Conservation (phyloP, 1,140 invertebrate species). For the Scylla paramamosain region DNA sequence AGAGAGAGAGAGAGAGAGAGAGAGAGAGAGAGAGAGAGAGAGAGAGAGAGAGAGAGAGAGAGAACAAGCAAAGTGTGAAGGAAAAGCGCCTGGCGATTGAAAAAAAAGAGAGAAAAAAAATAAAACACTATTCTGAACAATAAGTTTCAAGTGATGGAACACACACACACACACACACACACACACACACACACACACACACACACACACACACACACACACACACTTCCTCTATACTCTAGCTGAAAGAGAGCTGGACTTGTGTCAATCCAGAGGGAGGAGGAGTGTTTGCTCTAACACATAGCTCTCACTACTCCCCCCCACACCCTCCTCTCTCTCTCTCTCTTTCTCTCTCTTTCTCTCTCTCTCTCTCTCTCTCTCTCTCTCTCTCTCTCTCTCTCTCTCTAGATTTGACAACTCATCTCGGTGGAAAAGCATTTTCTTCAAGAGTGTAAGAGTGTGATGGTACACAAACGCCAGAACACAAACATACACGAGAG, state of each 20-base stretch:
- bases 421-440: too few relatives aligned
- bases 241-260: background rate
- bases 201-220: slow-evolving; percentile 9
- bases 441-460: too few relatives aligned
- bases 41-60: background rate
- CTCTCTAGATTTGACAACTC: too few relatives aligned
- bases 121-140: background rate
- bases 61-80: background rate
- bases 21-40: background rate
- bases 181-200: slow-evolving; percentile 20
- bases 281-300: background rate
- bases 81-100: background rate
- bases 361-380: background rate
- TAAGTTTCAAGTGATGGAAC: background rate
- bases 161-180: slow-evolving; percentile 12
- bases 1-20: background rate
- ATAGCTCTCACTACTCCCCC: too few relatives aligned
- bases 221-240: background rate
- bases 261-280: background rate
- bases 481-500: too few relatives aligned
- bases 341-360: background rate
- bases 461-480: too few relatives aligned
- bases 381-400: background rate
- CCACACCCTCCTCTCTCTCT: background rate
- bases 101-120: background rate